These are phyloP conservation scores for Dendroctonus ponderosae DNA, from an alignment of 1,140 invertebrate species.

Conservation along the genomic window DNA sequence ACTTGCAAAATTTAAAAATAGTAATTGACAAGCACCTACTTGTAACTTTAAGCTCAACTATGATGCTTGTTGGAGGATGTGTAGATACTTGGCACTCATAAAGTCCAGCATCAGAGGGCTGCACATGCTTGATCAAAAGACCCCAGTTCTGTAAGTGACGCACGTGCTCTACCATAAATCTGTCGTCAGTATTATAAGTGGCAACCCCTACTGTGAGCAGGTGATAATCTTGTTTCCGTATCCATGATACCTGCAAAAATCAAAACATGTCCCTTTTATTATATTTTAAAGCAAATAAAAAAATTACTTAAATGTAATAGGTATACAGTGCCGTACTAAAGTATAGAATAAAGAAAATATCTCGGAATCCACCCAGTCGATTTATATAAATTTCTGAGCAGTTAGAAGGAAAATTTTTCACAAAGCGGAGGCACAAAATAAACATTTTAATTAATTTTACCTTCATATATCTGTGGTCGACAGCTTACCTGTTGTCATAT, in stretches of 20 bases:
- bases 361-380: too few relatives aligned
- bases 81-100: slow-evolving; percentile 81
- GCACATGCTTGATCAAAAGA: slow-evolving; percentile 69
- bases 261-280: neutral
- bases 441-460: too few relatives aligned
- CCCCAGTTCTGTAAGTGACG: slow-evolving; percentile 74
- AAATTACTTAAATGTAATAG: too few relatives aligned
- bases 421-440: too few relatives aligned
- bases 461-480: too few relatives aligned
- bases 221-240: slow-evolving; percentile 67
- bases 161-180: slow-evolving; percentile 79
- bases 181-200: slow-evolving; percentile 70
- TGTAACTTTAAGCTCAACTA: slow-evolving; percentile 72
- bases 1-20: too few relatives aligned
- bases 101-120: slow-evolving; percentile 67
- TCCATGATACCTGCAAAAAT: slow-evolving; percentile 68
- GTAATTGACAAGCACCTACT: slow-evolving; percentile 58
- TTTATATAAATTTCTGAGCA: too few relatives aligned
- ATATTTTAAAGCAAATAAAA: too few relatives aligned
- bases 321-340: too few relatives aligned
- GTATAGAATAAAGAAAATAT: too few relatives aligned
- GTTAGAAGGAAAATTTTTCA: too few relatives aligned
- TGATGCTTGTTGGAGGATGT: slow-evolving; percentile 75
- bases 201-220: slow-evolving; percentile 70
- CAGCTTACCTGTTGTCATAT: too few relatives aligned